Evolutionary conservation across 2,888 invertebrate genomes (phyloP).

Genomic region (Cataglyphis livida): DNA sequence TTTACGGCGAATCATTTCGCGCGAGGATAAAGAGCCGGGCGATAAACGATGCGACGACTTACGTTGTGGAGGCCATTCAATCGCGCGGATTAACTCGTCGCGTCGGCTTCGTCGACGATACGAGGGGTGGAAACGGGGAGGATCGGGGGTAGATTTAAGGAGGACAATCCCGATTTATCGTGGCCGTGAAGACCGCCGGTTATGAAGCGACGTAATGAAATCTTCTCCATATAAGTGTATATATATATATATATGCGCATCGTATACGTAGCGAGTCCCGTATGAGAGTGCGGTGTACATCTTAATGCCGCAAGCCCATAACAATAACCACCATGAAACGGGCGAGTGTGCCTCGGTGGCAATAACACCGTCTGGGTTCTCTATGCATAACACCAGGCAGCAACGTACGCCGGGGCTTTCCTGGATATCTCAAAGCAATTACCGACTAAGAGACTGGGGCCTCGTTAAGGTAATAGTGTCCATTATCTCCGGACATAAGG

Average conservation of each 20-base stretch:
- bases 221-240: conserved; percentile 71
- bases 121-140: conserved; percentile 23
- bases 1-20: conserved; percentile 35
- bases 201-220: conserved; percentile 84
- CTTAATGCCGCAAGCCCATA: conserved; percentile 85
- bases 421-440: conserved; percentile 84
- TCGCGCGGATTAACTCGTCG: conserved; percentile 72
- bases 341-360: conserved; percentile 81
- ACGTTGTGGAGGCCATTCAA: conserved; percentile 62
- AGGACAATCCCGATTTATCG: conserved; percentile 81
- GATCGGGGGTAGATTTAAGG: conserved; percentile 71
- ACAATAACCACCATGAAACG: conserved; percentile 84
- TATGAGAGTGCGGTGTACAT: conserved; percentile 82
- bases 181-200: conserved; percentile 75
- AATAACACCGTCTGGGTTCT: conserved; percentile 82
- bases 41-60: conserved; percentile 25
- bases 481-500: conserved; percentile 83
- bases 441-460: conserved; percentile 83
- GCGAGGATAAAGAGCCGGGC: conserved; percentile 20
- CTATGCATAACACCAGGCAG: conserved; percentile 76
- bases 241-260: conserved; percentile 60
- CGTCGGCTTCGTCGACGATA: conserved; percentile 61
- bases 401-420: conserved; percentile 68
- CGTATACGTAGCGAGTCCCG: conserved; percentile 69
- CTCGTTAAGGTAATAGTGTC: conserved; percentile 85